Evolutionary conservation across 2,113 vertebrate genomes (phyloP).

Genomic region (Motacilla alba): DNA sequence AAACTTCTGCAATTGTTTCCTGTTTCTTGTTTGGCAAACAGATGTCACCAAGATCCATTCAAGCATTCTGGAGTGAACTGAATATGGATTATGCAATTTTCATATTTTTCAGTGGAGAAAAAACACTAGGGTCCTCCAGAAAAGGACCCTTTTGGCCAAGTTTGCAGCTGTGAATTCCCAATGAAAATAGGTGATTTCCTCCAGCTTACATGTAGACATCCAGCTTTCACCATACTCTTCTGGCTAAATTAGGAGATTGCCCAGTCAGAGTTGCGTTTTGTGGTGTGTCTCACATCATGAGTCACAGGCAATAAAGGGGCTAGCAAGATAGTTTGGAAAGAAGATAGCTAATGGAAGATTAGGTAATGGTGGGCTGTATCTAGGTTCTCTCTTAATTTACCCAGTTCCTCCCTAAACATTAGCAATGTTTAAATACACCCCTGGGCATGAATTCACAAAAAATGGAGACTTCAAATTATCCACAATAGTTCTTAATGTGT

Average conservation of each 20-base stretch:
- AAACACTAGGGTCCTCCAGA: background rate
- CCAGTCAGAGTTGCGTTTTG: background rate
- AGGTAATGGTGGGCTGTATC: background rate
- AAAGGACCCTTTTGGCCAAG: background rate
- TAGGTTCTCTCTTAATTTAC: background rate
- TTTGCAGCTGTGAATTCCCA: background rate
- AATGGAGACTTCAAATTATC: background rate
- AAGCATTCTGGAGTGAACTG: background rate
- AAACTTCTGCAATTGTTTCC: background rate
- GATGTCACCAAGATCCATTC: background rate
- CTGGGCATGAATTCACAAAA: conserved; percentile 5
- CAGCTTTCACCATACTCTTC: background rate
- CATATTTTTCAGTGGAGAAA: background rate
- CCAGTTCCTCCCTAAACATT: conserved; percentile 1
- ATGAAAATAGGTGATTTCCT: background rate
- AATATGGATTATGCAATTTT: background rate
- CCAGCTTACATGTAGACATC: background rate
- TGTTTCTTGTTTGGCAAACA: background rate
- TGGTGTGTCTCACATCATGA: background rate
- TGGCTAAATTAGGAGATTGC: background rate
- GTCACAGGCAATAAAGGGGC: background rate
- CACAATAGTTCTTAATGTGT: background rate
- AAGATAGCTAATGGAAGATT: background rate
- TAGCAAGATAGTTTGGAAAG: background rate
- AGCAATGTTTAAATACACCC: background rate